Evolutionary conservation across 2,113 vertebrate genomes (phyloP).

Genomic region (Aythya baeri): DNA sequence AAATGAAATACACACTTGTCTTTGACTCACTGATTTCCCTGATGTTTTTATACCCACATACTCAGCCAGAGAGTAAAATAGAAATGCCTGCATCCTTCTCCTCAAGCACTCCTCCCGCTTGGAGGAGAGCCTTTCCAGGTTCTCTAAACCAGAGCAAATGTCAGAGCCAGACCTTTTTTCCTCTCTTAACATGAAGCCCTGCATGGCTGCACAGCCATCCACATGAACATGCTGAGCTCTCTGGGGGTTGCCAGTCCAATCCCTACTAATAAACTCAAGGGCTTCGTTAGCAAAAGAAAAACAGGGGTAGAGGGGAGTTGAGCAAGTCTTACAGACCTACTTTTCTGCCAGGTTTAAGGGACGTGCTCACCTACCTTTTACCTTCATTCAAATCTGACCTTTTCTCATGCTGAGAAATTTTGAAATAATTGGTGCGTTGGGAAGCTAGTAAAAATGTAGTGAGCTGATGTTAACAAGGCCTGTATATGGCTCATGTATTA

Average conservation of each 20-base stretch:
- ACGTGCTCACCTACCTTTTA: neutral
- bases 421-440: neutral
- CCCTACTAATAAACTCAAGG: too few relatives aligned
- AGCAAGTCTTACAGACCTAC: neutral
- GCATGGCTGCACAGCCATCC: too few relatives aligned
- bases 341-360: neutral
- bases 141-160: neutral
- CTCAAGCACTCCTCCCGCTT: neutral
- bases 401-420: neutral
- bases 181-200: neutral
- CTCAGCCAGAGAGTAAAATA: neutral
- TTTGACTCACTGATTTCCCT: neutral
- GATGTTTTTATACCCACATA: neutral
- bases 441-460: neutral
- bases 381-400: neutral
- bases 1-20: neutral
- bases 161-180: neutral
- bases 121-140: neutral
- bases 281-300: too few relatives aligned
- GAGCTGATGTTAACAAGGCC: neutral
- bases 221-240: too few relatives aligned
- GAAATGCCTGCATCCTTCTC: neutral
- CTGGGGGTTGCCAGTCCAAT: too few relatives aligned
- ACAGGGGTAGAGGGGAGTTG: too few relatives aligned
- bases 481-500: neutral